Conservation (phyloP, 1,140 invertebrate genomes). For the Steinernema khuongi region DNA sequence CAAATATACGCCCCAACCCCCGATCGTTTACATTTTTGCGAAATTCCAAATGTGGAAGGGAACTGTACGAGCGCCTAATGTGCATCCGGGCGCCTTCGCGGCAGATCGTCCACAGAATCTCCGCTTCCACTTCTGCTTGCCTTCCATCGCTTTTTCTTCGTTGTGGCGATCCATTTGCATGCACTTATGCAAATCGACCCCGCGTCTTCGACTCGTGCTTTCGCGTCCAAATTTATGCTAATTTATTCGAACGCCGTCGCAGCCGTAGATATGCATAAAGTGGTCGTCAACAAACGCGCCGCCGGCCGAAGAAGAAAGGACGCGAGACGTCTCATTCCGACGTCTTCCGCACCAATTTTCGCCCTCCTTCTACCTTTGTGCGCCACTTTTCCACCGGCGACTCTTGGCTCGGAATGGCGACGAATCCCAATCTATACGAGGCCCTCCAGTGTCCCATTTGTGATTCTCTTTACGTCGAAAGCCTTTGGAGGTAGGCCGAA, state of each 20-base stretch:
- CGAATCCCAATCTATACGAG: too few relatives aligned
- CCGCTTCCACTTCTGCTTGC: too few relatives aligned
- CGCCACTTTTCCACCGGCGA: too few relatives aligned
- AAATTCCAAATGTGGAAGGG: too few relatives aligned
- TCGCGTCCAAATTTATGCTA: slow-evolving; percentile 3
- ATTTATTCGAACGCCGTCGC: slow-evolving; percentile 4
- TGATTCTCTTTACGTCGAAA: not conserved
- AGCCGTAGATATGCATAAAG: not conserved
- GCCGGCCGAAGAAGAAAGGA: not conserved
- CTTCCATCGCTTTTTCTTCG: too few relatives aligned
- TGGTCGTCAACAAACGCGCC: not conserved
- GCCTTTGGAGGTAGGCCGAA: not conserved
- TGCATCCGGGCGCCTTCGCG: too few relatives aligned
- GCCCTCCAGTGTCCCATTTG: not conserved
- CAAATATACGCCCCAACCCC: too few relatives aligned
- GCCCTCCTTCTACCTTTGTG: not conserved
- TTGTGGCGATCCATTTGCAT: slow-evolving; percentile 16
- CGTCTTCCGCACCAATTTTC: not conserved
- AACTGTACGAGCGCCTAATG: too few relatives aligned
- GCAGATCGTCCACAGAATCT: too few relatives aligned
- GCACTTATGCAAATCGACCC: slow-evolving; percentile 1
- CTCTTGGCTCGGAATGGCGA: too few relatives aligned
- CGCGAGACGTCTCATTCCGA: not conserved
- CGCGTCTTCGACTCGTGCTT: not conserved
- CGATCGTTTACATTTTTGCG: too few relatives aligned